Conservation (phyloP, 92 coral and sea anemone genomes). For the Virgularia gustaviana region DNA sequence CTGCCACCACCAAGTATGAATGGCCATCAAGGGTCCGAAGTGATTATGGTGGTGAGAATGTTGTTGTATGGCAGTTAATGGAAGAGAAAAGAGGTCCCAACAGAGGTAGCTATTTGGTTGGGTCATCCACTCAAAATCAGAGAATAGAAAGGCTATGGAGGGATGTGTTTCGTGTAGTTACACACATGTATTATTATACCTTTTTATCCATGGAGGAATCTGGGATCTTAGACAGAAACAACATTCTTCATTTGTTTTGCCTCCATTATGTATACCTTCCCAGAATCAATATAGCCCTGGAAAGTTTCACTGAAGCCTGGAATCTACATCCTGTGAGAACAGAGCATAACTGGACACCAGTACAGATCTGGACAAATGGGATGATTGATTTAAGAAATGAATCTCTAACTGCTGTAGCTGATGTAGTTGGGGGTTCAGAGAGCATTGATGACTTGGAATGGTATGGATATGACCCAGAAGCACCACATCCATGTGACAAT, state of each 20-base stretch:
- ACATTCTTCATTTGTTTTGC: conserved; percentile 49
- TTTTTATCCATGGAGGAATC: conserved; percentile 32
- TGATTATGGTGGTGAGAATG: conserved; percentile 33
- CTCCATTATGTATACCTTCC: conserved; percentile 47
- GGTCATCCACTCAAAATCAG: conserved; percentile 26
- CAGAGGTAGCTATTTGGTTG: conserved; percentile 12
- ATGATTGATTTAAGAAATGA: conserved; percentile 48
- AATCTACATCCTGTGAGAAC: conserved; percentile 65
- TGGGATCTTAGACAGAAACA: conserved; percentile 34
- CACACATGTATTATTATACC: conserved; percentile 35
- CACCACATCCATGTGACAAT: conserved; percentile 55
- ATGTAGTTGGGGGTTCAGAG: conserved; percentile 31
- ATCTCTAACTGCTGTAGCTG: conserved; percentile 54
- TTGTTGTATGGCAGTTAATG: conserved; percentile 23
- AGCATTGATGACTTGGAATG: conserved; percentile 17
- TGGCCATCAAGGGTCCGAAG: conserved; percentile 34
- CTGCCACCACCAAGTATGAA: conserved; percentile 26
- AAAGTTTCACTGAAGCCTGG: conserved; percentile 59
- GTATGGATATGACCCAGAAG: conserved; percentile 50
- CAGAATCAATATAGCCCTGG: conserved; percentile 35
- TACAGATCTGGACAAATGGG: conserved; percentile 46
- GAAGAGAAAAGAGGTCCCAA: conserved; percentile 16
- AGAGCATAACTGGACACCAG: conserved; percentile 41
- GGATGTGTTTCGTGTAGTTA: conserved; percentile 20
- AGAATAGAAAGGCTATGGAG: conserved; percentile 38